Conservation (phyloP, 2,113 vertebrate genomes). For the Rhea americana region DNA sequence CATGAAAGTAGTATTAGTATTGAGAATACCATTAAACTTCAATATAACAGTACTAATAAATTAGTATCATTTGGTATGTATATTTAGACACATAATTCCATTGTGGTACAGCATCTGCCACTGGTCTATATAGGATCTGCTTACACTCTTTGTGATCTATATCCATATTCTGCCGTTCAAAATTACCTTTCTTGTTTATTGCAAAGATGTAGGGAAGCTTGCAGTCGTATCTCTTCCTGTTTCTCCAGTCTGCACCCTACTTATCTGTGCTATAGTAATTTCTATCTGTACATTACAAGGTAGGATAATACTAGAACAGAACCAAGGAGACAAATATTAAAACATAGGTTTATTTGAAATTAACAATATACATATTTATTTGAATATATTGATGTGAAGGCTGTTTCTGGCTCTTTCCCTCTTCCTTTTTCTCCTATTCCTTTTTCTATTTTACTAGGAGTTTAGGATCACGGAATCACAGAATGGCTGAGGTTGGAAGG, state of each 20-base stretch:
- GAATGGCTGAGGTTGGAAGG: too few species aligned
- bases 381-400: neutral
- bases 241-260: neutral
- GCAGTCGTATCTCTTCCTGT: neutral
- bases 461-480: too few species aligned
- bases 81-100: neutral
- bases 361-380: neutral
- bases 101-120: neutral
- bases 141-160: neutral
- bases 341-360: neutral
- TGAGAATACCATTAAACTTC: neutral
- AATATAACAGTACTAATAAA: neutral
- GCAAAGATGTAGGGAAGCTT: neutral
- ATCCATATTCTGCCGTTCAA: neutral
- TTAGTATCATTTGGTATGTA: neutral
- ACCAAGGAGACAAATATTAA: neutral
- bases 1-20: neutral
- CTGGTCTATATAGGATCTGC: neutral
- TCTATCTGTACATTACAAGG: neutral
- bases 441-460: neutral
- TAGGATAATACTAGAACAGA: neutral
- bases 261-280: neutral
- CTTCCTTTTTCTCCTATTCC: neutral
- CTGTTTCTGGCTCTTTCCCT: neutral
- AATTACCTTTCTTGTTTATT: neutral